phyloP scores from a whole-genome alignment of 2,113 vertebrate species.

The Melanerpes formicivorus region DNA sequence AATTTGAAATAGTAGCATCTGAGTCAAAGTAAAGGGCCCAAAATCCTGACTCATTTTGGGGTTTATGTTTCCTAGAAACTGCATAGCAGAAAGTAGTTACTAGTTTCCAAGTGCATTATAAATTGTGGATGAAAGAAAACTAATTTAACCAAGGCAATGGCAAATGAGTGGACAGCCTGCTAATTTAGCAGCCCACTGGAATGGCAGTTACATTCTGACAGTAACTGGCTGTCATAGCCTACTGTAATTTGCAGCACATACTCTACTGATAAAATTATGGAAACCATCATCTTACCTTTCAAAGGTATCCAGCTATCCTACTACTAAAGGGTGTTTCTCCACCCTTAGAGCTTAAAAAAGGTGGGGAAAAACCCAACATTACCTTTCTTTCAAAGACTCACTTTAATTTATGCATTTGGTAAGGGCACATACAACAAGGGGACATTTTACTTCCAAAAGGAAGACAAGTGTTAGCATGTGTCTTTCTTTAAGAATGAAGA shows the following conservation, averaged over 20 bases:
- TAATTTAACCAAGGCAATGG: not conserved
- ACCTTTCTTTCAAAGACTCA: not conserved
- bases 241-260: not conserved
- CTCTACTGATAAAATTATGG: not conserved
- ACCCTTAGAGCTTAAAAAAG: not conserved
- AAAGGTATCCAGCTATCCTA: not conserved
- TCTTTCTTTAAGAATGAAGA: not conserved
- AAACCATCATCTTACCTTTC: not conserved
- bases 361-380: not conserved
- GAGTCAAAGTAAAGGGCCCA: not conserved
- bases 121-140: not conserved
- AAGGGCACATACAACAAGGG: not conserved
- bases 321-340: not conserved
- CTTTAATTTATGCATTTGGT: not conserved
- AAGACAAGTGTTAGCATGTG: not conserved
- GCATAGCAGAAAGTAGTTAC: not conserved
- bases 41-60: not conserved
- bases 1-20: slow-evolving; percentile 1
- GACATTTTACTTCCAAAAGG: not conserved
- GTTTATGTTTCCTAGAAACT: not conserved
- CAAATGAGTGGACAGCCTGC: not conserved
- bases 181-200: not conserved
- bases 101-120: not conserved
- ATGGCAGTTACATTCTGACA: not conserved
- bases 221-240: not conserved